These are phyloP conservation scores for Cerastis rubricosa DNA, from an alignment of 2,888 invertebrate genomes.

Conservation along the genomic window DNA sequence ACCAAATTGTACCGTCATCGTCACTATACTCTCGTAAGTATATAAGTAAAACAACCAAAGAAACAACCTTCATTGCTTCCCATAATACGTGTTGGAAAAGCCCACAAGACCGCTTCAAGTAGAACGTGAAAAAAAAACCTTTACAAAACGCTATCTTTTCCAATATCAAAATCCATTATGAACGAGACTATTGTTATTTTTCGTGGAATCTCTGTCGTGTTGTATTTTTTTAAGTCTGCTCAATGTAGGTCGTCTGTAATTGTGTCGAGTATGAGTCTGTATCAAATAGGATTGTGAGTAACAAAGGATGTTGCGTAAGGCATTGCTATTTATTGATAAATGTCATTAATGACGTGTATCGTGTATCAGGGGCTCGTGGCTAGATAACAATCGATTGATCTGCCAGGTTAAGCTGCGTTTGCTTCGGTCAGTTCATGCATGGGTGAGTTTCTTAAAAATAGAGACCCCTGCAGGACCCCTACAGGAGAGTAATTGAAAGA, in stretches of 20 bases:
- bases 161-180: constrained; percentile 64
- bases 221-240: constrained; percentile 52
- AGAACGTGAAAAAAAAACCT: constrained; percentile 33
- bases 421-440: background rate
- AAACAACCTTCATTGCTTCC: constrained; percentile 28
- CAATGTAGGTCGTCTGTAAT: constrained; percentile 64
- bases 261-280: constrained; percentile 65
- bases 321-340: constrained; percentile 81
- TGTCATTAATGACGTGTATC: constrained; percentile 76
- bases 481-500: background rate
- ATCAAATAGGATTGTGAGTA: constrained; percentile 60
- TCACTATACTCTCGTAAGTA: constrained; percentile 9
- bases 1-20: background rate
- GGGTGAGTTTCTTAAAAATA: constrained; percentile 5
- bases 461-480: too few relatives aligned
- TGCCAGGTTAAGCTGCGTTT: constrained; percentile 5
- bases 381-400: constrained; percentile 27
- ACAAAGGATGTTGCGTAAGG: constrained; percentile 79
- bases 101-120: constrained; percentile 27
- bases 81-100: constrained; percentile 67
- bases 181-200: constrained; percentile 58
- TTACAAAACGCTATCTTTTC: constrained; percentile 44
- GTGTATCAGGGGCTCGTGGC: constrained; percentile 30
- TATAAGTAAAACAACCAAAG: constrained; percentile 1
- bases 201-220: constrained; percentile 61